phyloP scores from a whole-genome alignment of 2,888 invertebrate species.

The Chrysopilus asiliformis region DNA sequence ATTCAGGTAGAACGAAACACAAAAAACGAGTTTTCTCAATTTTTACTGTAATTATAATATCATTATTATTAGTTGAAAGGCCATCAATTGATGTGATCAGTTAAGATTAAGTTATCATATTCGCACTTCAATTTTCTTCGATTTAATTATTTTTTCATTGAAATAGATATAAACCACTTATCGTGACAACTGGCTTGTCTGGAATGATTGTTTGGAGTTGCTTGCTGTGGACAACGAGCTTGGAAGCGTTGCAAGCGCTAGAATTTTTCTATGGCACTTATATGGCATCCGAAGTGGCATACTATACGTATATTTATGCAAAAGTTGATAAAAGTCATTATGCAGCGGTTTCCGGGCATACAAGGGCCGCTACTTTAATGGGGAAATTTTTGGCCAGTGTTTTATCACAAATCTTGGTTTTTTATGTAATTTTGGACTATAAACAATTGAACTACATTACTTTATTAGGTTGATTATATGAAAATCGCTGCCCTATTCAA shows the following conservation, averaged over 20 bases:
- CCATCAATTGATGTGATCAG: too few relatives aligned
- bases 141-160: too few relatives aligned
- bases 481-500: too few relatives aligned
- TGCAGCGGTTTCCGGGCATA: constrained; percentile 59
- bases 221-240: constrained; percentile 59
- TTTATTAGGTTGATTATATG: constrained; percentile 38
- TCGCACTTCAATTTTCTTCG: too few relatives aligned
- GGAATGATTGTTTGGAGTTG: constrained; percentile 66
- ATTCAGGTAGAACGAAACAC: constrained; percentile 29
- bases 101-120: too few relatives aligned
- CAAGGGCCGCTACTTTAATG: constrained; percentile 52
- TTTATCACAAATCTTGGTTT: constrained; percentile 49
- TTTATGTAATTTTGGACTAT: constrained; percentile 45
- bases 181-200: constrained; percentile 56
- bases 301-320: constrained; percentile 86
- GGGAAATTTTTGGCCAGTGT: constrained; percentile 55
- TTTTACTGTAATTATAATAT: too few relatives aligned
- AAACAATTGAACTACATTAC: constrained; percentile 56
- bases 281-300: constrained; percentile 83
- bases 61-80: too few relatives aligned
- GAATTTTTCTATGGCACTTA: constrained; percentile 70
- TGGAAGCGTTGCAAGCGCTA: constrained; percentile 55
- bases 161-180: constrained; percentile 77
- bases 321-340: constrained; percentile 59
- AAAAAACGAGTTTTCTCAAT: too few relatives aligned